These are phyloP conservation scores for Sandelia bainsii DNA, from an alignment of 2,797 vertebrate species.

Conservation along the genomic window DNA sequence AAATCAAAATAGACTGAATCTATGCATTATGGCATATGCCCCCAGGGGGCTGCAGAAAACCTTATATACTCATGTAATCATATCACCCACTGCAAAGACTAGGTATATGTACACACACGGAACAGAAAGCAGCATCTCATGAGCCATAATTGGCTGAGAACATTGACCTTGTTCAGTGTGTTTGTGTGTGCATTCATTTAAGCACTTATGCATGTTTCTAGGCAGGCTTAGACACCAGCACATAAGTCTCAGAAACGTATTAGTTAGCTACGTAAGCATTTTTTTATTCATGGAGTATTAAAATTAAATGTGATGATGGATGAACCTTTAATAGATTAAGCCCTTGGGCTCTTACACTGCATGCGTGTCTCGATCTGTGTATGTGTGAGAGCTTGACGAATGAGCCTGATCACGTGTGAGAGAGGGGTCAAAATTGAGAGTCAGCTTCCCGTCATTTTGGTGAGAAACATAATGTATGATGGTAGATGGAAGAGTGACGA, in stretches of 20 bases:
- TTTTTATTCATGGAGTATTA: constrained; percentile 72
- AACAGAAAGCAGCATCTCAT: constrained; percentile 38
- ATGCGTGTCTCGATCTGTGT: background rate
- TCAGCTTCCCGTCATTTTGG: constrained; percentile 46
- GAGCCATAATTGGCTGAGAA: constrained; percentile 52
- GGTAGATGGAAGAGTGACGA: constrained; percentile 11
- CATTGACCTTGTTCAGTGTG: constrained; percentile 57
- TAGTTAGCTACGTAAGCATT: constrained; percentile 69
- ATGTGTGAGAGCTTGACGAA: constrained; percentile 1
- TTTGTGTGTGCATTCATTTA: constrained; percentile 48
- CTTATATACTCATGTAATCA: constrained; percentile 58
- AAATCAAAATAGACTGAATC: constrained; percentile 57
- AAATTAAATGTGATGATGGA: constrained; percentile 79
- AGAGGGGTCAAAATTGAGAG: constrained; percentile 52
- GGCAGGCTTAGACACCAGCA: constrained; percentile 32
- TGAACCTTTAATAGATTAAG: constrained; percentile 71
- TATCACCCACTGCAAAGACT: constrained; percentile 42
- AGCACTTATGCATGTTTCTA: constrained; percentile 54
- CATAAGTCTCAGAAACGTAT: constrained; percentile 54
- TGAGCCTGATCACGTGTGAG: background rate
- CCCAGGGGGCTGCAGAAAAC: constrained; percentile 50
- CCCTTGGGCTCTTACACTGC: constrained; percentile 54
- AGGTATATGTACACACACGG: background rate
- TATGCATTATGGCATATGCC: constrained; percentile 46
- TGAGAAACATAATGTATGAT: constrained; percentile 31